Evolutionary conservation across 2,113 vertebrate species (phyloP).

Genomic region (Amia ocellicauda): DNA sequence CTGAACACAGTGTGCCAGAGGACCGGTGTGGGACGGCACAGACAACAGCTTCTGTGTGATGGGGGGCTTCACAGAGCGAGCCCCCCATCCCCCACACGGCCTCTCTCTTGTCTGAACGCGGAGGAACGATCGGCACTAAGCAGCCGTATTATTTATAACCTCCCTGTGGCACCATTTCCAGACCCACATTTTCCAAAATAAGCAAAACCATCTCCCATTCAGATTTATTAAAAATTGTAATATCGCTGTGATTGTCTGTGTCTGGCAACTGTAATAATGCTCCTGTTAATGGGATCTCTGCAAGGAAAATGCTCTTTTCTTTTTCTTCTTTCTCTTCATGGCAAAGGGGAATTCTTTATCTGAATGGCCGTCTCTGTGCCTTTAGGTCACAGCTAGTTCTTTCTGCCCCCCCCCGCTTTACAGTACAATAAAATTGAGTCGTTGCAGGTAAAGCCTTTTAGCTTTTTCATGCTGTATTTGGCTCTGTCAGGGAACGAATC

Average conservation of each 20-base stretch:
- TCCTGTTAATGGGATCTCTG: not conserved
- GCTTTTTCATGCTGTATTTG: not conserved
- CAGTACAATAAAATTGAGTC: not conserved
- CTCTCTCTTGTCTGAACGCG: no score
- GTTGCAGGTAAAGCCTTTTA: not conserved
- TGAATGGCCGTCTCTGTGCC: not conserved
- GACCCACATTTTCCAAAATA: constrained; percentile 7
- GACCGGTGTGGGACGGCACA: no score
- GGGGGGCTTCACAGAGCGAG: no score
- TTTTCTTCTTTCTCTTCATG: no score
- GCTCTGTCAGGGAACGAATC: not conserved
- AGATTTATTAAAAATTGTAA: constrained; percentile 5
- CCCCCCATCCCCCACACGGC: no score
- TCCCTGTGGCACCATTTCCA: not conserved
- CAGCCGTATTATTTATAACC: constrained; percentile 6
- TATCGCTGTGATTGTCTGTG: constrained; percentile 11
- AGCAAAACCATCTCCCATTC: not conserved
- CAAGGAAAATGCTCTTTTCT: not conserved
- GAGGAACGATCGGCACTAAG: no score
- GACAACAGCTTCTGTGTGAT: no score
- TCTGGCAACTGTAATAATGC: not conserved
- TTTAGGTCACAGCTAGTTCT: not conserved
- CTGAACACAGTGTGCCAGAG: no score
- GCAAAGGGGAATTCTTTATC: not conserved
- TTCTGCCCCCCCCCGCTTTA: not conserved